These are phyloP conservation scores for Perca fluviatilis DNA, from an alignment of 2,113 vertebrate species.

Conservation along the genomic window DNA sequence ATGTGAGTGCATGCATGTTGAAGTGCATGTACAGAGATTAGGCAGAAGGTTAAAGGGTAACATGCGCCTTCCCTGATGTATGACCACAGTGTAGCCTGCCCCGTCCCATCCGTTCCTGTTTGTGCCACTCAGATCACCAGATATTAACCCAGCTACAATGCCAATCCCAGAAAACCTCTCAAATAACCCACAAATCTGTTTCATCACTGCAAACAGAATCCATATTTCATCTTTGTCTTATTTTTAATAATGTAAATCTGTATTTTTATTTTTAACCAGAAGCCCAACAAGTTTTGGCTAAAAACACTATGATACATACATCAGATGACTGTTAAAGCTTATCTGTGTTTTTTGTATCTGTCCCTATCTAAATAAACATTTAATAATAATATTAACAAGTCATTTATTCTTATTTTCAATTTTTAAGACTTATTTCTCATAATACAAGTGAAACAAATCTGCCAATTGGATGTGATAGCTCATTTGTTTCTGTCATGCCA, in stretches of 20 bases:
- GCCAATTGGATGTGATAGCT: conserved; percentile 62
- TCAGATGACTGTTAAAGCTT: no score
- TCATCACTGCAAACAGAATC: conserved; percentile 43
- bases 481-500: conserved; percentile 66
- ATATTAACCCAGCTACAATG: conserved; percentile 21
- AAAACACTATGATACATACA: no score
- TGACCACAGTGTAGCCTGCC: conserved; percentile 38
- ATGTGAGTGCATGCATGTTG: conserved; percentile 6
- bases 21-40: conserved; percentile 22
- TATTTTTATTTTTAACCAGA: no score
- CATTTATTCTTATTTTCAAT: conserved; percentile 68
- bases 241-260: no score
- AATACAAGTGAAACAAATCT: conserved; percentile 62
- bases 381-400: conserved; percentile 42
- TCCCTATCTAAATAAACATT: no score
- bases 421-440: conserved; percentile 53
- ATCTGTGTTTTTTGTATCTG: no score
- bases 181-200: conserved; percentile 13
- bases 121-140: conserved; percentile 19
- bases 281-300: no score
- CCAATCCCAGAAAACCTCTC: conserved; percentile 47
- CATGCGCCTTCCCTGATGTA: conserved; percentile 39
- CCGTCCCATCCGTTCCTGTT: conserved; percentile 14
- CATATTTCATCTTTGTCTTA: conserved; percentile 1
- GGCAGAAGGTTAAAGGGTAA: conserved; percentile 40